Evolutionary conservation across 2,797 vertebrate genomes (phyloP).

Genomic region (Threskiornis aethiopicus): DNA sequence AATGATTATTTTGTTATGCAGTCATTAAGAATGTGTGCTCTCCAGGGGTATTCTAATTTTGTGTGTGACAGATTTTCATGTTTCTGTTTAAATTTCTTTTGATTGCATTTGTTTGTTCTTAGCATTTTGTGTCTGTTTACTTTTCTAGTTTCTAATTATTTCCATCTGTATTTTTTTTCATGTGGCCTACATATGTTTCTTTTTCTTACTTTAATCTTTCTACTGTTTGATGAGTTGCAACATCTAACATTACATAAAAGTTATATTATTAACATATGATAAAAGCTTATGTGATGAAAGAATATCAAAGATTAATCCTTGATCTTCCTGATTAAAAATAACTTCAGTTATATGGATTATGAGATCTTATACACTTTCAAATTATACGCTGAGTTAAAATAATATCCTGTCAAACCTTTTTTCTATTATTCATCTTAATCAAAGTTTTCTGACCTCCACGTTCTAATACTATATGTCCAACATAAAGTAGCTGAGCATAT

Average conservation of each 20-base stretch:
- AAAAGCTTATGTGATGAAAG: slow-evolving; percentile 44
- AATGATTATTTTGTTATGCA: slow-evolving; percentile 29
- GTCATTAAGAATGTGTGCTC: slow-evolving; percentile 25
- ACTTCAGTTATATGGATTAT: not conserved
- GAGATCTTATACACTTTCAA: not conserved
- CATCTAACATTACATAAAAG: slow-evolving; percentile 41
- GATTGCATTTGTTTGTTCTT: slow-evolving; percentile 26
- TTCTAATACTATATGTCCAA: not conserved
- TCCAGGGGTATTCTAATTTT: slow-evolving; percentile 36
- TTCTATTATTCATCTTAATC: not conserved
- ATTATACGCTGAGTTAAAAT: slow-evolving; percentile 24
- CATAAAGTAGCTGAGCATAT: not conserved
- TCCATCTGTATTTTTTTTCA: not conserved
- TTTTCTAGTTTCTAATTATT: slow-evolving; percentile 42
- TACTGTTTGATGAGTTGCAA: slow-evolving; percentile 35
- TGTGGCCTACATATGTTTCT: slow-evolving; percentile 51
- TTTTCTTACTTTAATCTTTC: slow-evolving; percentile 52
- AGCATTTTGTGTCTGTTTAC: slow-evolving; percentile 33
- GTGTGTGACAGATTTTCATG: slow-evolving; percentile 3
- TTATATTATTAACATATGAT: slow-evolving; percentile 44
- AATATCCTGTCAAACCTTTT: slow-evolving; percentile 18
- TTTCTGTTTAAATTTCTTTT: slow-evolving; percentile 45
- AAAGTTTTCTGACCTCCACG: not conserved
- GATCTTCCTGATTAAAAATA: slow-evolving; percentile 56
- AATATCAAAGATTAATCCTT: slow-evolving; percentile 36